These are phyloP conservation scores for Ascaphus truei DNA, from an alignment of 2,113 vertebrate genomes.

Conservation along the genomic window DNA sequence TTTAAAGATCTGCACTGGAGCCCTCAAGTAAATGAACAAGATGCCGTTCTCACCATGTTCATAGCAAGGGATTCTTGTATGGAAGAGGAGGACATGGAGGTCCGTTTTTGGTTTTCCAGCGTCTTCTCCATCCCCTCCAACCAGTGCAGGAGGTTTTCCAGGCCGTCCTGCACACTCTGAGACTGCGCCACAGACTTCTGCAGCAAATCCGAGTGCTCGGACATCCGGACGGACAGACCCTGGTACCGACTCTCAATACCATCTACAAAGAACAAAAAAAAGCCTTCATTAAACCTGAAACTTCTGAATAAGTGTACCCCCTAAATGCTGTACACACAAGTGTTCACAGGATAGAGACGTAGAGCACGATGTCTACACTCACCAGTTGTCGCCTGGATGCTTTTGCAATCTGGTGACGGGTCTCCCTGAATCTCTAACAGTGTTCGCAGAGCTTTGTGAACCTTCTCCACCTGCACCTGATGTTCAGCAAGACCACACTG, in stretches of 20 bases:
- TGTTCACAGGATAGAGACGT: neutral
- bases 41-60: conserved; percentile 72
- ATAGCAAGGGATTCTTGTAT: conserved; percentile 83
- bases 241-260: conserved; percentile 75
- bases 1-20: too few species aligned
- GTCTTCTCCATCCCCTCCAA: conserved; percentile 71
- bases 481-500: conserved; percentile 88
- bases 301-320: too few species aligned
- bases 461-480: conserved; percentile 86
- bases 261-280: conserved; percentile 56
- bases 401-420: conserved; percentile 68
- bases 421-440: conserved; percentile 77
- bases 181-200: conserved; percentile 92
- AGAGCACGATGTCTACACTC: neutral
- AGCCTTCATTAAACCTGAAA: neutral
- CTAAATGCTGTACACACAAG: neutral
- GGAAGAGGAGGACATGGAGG: conserved; percentile 65
- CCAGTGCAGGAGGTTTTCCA: conserved; percentile 79
- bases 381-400: conserved; percentile 80
- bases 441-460: conserved; percentile 76
- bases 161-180: conserved; percentile 88
- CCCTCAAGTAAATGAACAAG: too few species aligned
- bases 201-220: conserved; percentile 76
- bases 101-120: conserved; percentile 54
- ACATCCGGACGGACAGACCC: conserved; percentile 72